These are phyloP conservation scores for Caenorhabditis sp. DNA, from an alignment of 2,888 invertebrate species.

Conservation along the genomic window DNA sequence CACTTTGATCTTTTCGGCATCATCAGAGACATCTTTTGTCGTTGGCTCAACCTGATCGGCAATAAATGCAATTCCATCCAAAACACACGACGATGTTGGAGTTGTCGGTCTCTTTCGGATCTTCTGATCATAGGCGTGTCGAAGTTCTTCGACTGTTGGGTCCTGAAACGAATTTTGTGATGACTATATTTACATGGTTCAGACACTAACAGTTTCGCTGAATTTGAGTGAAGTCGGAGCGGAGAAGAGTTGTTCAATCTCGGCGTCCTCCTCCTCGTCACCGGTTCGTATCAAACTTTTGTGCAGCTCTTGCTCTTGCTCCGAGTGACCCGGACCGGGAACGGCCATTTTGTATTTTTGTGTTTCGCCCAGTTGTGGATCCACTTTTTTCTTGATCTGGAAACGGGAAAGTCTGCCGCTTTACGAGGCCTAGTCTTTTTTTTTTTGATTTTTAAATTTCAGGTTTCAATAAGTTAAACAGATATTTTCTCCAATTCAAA, in stretches of 20 bases:
- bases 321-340: constrained; percentile 65
- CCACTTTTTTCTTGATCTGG: constrained; percentile 36
- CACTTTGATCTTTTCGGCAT: constrained; percentile 48
- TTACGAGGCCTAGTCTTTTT: no score
- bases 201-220: not conserved
- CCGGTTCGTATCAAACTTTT: constrained; percentile 52
- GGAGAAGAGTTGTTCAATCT: constrained; percentile 16
- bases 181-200: not conserved
- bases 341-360: constrained; percentile 69
- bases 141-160: constrained; percentile 39
- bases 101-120: constrained; percentile 64
- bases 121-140: constrained; percentile 54
- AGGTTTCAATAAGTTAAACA: no score
- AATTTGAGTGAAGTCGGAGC: constrained; percentile 22
- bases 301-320: constrained; percentile 67
- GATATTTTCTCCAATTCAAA: no score
- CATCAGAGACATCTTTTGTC: not conserved
- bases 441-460: no score
- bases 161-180: not conserved
- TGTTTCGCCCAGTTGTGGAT: constrained; percentile 65
- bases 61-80: constrained; percentile 47
- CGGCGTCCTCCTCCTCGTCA: constrained; percentile 48
- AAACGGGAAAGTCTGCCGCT: no score
- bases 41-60: constrained; percentile 7
- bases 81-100: constrained; percentile 49